Conservation (phyloP, 2,888 invertebrate species). For the Parthenolecanium corni region DNA sequence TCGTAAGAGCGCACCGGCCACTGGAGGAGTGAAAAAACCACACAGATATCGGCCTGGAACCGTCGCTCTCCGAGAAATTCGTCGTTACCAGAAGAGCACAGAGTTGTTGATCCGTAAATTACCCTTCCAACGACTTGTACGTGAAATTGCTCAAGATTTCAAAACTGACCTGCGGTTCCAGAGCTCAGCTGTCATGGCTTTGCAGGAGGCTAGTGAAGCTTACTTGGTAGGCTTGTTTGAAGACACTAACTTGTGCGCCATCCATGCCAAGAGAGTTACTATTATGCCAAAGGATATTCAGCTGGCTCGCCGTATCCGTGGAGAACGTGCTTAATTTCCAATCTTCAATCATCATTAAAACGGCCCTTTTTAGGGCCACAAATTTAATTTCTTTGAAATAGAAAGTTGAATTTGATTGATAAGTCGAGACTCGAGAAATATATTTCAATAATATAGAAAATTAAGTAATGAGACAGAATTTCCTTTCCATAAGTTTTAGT, state of each 20-base stretch:
- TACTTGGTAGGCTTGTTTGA: conserved; percentile 59
- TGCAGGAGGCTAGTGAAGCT: conserved; percentile 46
- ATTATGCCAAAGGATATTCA: conserved; percentile 54
- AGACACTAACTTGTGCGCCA: conserved; percentile 66
- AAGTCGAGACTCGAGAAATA: no score
- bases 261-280: conserved; percentile 59
- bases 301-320: conserved; percentile 39
- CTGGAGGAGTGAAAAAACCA: conserved; percentile 46
- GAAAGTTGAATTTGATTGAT: no score
- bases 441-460: no score
- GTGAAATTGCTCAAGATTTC: conserved; percentile 44
- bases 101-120: conserved; percentile 45
- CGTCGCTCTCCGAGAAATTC: conserved; percentile 52
- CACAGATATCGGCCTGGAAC: conserved; percentile 40
- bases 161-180: conserved; percentile 41
- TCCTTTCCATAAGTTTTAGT: no score
- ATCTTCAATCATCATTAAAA: conserved; percentile 12
- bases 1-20: conserved; percentile 43
- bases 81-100: conserved; percentile 47
- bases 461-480: no score
- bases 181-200: conserved; percentile 31
- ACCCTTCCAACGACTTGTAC: conserved; percentile 45
- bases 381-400: not conserved
- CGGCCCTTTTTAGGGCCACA: conserved; percentile 27
- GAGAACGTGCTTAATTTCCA: conserved; percentile 21